These are phyloP conservation scores for Pelagia noctiluca DNA, from an alignment of 30 jellyfish, hydroid and myxozoan genomes.

Conservation along the genomic window DNA sequence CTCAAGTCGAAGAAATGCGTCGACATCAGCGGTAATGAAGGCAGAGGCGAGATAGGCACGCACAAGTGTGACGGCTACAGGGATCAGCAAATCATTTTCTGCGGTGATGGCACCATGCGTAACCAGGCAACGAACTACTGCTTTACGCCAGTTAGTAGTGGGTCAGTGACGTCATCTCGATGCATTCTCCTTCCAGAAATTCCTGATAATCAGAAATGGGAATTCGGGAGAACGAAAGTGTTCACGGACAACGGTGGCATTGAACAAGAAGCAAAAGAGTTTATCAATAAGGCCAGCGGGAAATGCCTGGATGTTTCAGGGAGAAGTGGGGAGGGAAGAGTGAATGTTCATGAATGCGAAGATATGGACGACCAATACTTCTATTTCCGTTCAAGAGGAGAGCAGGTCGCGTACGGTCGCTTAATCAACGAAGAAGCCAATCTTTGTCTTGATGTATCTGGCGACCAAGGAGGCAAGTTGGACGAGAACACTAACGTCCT, in stretches of 20 bases:
- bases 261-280: conserved; percentile 31
- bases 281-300: conserved; percentile 18
- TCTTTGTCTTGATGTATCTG: conserved; percentile 49
- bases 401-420: conserved; percentile 14
- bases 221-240: conserved; percentile 5
- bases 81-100: no score
- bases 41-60: conserved; percentile 34
- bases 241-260: conserved; percentile 51
- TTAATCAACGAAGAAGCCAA: no score
- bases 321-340: conserved; percentile 15
- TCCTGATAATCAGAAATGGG: no score
- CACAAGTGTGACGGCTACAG: conserved; percentile 35
- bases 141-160: conserved; percentile 24
- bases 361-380: conserved; percentile 36
- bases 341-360: conserved; percentile 8
- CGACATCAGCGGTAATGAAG: conserved; percentile 30
- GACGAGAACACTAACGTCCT: background rate
- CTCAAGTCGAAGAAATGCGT: no score
- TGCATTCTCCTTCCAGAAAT: no score
- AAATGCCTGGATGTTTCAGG: conserved; percentile 52
- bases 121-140: conserved; percentile 42
- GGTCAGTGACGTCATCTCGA: conserved; percentile 25
- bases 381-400: no score
- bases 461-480: conserved; percentile 20
- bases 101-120: conserved; percentile 58